These are phyloP conservation scores for Drosophila diplacantha DNA, from an alignment of 2,888 invertebrate species.

Conservation along the genomic window DNA sequence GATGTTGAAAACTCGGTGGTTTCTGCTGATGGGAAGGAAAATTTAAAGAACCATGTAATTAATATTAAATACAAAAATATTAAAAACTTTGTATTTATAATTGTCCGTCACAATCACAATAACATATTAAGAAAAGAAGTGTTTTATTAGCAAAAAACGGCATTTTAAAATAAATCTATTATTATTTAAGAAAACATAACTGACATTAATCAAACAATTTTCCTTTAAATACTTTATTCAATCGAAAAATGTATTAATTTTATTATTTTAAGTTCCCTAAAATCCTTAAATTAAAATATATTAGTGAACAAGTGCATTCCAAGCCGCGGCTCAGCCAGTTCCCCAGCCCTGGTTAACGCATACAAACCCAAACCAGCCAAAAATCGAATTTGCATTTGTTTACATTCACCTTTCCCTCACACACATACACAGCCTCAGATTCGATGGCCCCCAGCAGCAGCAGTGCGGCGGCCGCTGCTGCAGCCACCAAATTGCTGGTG, in stretches of 20 bases:
- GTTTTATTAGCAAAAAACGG: neutral
- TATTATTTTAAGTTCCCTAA: neutral
- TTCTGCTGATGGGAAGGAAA: no score
- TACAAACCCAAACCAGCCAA: conserved; percentile 21
- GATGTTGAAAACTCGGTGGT: neutral
- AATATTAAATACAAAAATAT: no score
- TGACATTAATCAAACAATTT: neutral
- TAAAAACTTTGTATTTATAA: no score
- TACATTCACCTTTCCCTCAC: conserved; percentile 19
- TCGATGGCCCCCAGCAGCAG: conserved; percentile 24
- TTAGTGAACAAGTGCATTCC: neutral
- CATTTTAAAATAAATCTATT: neutral
- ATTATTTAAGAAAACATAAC: neutral
- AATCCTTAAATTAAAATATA: neutral
- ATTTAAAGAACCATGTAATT: no score
- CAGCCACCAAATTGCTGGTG: conserved; percentile 67
- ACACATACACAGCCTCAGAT: conserved; percentile 45
- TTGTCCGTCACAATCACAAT: no score
- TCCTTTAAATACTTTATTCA: neutral
- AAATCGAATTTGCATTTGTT: conserved; percentile 29
- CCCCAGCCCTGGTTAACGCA: conserved; percentile 24
- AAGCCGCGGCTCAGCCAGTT: neutral
- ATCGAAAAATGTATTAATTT: neutral
- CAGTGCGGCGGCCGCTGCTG: conserved; percentile 28
- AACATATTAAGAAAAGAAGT: neutral